Evolutionary conservation across 1,140 invertebrate genomes (phyloP), one percentile per base, ranked within the genome.

Genomic region (Sarcophaga peregrina): DNA sequence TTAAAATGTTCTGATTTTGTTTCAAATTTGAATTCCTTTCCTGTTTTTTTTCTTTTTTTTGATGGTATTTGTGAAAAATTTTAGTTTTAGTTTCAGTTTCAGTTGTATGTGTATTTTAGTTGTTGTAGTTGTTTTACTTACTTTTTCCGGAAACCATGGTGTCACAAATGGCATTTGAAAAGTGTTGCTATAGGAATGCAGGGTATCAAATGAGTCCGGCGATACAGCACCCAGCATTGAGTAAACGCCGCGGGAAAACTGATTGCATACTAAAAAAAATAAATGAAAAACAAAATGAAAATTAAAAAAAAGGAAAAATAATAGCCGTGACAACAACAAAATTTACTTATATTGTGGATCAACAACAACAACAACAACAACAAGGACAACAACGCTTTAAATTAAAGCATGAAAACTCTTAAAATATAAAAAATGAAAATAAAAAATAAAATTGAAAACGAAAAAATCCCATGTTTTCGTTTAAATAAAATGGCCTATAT

Each of bases 151-250:
- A 91, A 97, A 97, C 95, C 96, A 97, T 10, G 96, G 96, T 47
- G 96, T 98, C 54, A 99, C 93, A 89, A 98, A 98, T 37, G 98
- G 98, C 95, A 98, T 97, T 90, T 98, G 96, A 90, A 98, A 98
- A 7, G 97, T 98, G 91, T 98, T 98, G 86, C 96, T 96, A 91
- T 98, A 98, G 1, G 97, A 98, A 89, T 98, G 96, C 62, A 98
- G 93, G 17, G 97, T 98, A 90, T 98, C 96, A 90, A 98, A 97
- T 8, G 97, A 97, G 86, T 98, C 96, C 8, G 96, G 95, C 85
- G 96, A 96, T 10, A 98, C 96, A 6, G 96, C 95, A 0, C 97
- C 97, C 86, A 98, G 91, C 94, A 99, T 96, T 5, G 96, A 95
- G 87, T 95, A 96, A 78, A 98, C 96, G 20, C 97, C 97, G 85